These are phyloP conservation scores for Leptopilina boulardi DNA, from an alignment of 1,140 invertebrate species.

Conservation along the genomic window DNA sequence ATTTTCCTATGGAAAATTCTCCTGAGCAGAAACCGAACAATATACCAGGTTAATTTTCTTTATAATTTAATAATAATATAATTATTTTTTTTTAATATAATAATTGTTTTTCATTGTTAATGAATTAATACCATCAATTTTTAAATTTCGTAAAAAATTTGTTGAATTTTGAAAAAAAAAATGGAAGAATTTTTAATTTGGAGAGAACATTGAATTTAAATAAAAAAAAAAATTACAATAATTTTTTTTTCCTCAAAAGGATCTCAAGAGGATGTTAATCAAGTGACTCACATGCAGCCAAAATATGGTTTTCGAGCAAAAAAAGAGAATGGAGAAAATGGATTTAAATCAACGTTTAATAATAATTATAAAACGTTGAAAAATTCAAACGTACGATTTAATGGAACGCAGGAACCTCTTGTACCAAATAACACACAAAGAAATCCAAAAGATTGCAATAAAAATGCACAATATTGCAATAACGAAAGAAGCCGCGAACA, in stretches of 20 bases:
- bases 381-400: slow-evolving; percentile 28
- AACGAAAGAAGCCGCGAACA: slow-evolving; percentile 40
- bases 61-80: background rate
- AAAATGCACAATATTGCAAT: slow-evolving; percentile 22
- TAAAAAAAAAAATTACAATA: background rate
- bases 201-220: no score
- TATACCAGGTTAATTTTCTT: background rate
- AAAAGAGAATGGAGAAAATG: background rate
- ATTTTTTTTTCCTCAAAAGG: slow-evolving; percentile 6
- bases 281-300: background rate
- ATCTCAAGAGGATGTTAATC: slow-evolving; percentile 22
- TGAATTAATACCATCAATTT: no score
- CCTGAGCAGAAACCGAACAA: slow-evolving; percentile 36
- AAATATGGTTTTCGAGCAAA: background rate
- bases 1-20: slow-evolving; percentile 46
- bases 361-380: background rate
- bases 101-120: no score
- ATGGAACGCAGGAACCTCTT: slow-evolving; percentile 18
- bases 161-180: background rate
- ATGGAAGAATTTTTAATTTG: no score
- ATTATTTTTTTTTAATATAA: no score
- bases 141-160: no score
- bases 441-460: slow-evolving; percentile 30
- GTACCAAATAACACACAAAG: slow-evolving; percentile 8
- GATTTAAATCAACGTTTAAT: background rate